Percentiles rank a stretch among this genome's conserved stretches.
Conservation (phyloP, 2,797 vertebrate genomes). For the Cynopterus sphinx region DNA sequence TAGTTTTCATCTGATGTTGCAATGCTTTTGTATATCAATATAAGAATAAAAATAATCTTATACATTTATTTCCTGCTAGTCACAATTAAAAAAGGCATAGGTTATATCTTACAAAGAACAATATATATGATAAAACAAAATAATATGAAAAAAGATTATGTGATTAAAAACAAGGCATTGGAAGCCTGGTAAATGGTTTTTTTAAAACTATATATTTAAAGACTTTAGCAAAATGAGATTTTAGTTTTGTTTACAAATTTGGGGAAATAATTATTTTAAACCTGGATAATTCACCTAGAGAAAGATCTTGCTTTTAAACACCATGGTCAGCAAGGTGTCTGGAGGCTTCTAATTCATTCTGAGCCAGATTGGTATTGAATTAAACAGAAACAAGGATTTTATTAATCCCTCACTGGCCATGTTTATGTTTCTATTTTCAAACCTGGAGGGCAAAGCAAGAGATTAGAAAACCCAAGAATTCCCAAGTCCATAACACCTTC, state of each 20-base stretch:
- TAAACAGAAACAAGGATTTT: neutral
- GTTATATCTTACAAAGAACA: neutral
- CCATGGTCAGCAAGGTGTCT: neutral
- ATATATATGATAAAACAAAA: neutral
- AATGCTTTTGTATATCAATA: neutral
- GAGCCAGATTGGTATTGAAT: neutral
- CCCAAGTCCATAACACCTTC: neutral
- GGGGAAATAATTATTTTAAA: neutral
- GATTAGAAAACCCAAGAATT: neutral
- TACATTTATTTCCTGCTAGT: neutral
- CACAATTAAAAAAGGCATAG: constrained; percentile 20
- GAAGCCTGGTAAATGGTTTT: neutral
- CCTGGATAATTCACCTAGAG: neutral
- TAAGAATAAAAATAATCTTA: neutral
- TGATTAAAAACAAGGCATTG: neutral
- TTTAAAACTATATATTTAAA: neutral
- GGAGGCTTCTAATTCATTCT: neutral
- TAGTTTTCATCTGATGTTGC: neutral
- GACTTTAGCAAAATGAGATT: neutral
- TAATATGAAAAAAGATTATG: neutral
- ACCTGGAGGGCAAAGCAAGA: neutral
- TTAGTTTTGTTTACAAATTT: neutral
- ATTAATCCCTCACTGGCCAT: neutral
- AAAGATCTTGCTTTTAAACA: neutral
- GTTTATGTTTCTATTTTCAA: neutral